A percentile compares a stretch with the other conserved stretches of the same genome.
Conservation (phyloP, 2,888 invertebrate species). For the Campopleginae sp. region DNA sequence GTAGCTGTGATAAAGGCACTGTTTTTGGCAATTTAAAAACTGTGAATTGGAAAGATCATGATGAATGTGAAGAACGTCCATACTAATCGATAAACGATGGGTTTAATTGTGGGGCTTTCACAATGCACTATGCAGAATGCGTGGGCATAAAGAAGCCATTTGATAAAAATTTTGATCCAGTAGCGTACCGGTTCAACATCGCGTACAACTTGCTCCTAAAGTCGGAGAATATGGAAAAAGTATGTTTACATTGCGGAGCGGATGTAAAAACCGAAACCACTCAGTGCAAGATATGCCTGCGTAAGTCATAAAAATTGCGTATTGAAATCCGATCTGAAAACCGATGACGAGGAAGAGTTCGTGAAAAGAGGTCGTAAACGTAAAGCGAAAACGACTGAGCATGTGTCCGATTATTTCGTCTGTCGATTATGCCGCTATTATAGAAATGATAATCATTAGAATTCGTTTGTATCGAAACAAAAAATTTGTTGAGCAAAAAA, state of each 20-base stretch:
- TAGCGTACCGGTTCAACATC: constrained; percentile 17
- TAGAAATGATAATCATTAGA: neutral
- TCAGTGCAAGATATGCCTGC: constrained; percentile 36
- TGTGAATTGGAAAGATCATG: neutral
- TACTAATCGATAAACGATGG: constrained; percentile 39
- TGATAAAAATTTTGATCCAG: constrained; percentile 36
- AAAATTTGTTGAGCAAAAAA: neutral
- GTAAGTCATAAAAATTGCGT: constrained; percentile 44
- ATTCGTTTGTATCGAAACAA: neutral
- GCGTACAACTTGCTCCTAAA: constrained; percentile 7
- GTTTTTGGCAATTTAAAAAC: constrained; percentile 22
- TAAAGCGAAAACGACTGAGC: constrained; percentile 1
- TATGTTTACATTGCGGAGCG: constrained; percentile 41
- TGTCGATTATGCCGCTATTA: neutral
- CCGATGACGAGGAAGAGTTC: constrained; percentile 33
- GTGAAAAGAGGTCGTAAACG: neutral
- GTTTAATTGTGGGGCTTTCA: constrained; percentile 45
- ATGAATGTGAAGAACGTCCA: constrained; percentile 26
- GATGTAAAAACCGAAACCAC: constrained; percentile 1
- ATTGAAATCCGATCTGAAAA: constrained; percentile 20
- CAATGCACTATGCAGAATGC: constrained; percentile 55
- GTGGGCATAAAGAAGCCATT: constrained; percentile 31
- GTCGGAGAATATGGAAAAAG: neutral
- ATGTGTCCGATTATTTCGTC: neutral
- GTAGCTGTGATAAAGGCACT: constrained; percentile 8